Conservation (phyloP, 2,888 invertebrate genomes). For the Thymelicus acteon region DNA sequence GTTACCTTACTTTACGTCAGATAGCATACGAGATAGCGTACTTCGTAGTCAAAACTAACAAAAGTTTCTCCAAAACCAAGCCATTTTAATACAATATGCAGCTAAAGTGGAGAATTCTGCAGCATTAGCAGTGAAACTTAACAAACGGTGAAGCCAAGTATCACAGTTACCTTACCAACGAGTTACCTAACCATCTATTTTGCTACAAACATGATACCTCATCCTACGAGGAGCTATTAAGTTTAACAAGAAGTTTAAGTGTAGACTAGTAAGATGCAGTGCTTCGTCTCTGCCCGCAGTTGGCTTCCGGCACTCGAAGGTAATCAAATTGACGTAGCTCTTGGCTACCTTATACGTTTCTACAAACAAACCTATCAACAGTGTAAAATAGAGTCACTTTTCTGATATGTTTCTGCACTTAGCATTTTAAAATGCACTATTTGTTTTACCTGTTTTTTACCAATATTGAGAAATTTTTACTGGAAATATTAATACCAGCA, state of each 20-base stretch:
- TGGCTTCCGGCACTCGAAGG: neutral
- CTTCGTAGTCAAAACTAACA: too few species aligned
- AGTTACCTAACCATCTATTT: neutral
- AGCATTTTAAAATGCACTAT: too few species aligned
- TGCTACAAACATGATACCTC: constrained; percentile 10
- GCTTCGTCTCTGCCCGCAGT: neutral
- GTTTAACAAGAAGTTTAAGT: neutral
- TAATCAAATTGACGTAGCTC: neutral
- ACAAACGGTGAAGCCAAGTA: constrained; percentile 2
- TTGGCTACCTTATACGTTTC: neutral
- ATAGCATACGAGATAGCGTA: neutral
- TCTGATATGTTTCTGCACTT: too few species aligned
- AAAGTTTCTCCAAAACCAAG: too few species aligned
- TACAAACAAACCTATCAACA: too few species aligned
- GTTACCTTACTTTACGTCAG: neutral
- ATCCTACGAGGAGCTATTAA: neutral
- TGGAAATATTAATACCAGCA: too few species aligned
- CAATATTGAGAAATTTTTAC: too few species aligned
- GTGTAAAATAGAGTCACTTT: too few species aligned
- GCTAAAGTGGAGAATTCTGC: neutral
- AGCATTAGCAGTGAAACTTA: neutral
- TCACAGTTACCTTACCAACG: neutral
- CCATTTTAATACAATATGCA: too few species aligned
- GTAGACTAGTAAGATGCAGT: neutral
- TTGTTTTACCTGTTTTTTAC: too few species aligned